phyloP scores from a whole-genome alignment of 2,113 vertebrate species.

The Nestor notabilis region DNA sequence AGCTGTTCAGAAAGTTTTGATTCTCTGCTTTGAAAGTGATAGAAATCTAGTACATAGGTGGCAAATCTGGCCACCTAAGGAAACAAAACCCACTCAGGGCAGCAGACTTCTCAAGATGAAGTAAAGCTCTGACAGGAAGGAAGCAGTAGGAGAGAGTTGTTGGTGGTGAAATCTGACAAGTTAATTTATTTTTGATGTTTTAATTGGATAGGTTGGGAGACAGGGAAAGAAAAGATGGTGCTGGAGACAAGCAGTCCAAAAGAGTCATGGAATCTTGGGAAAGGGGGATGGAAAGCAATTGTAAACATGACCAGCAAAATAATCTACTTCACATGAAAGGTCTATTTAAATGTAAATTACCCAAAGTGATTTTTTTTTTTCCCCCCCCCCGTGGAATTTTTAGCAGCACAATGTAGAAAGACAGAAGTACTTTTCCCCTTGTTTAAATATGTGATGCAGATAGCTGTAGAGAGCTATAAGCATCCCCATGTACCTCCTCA shows the following conservation, averaged over 20 bases:
- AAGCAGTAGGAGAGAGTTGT: not conserved
- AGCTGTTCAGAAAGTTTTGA: not conserved
- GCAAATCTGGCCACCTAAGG: not conserved
- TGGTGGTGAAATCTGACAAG: conserved; percentile 16
- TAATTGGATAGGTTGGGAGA: conserved; percentile 38
- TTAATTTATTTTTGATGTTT: conserved; percentile 50
- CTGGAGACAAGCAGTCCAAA: not conserved
- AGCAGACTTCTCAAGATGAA: not conserved
- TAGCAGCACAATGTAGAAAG: conserved; percentile 9
- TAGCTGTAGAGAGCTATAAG: conserved; percentile 31
- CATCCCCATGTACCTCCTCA: not conserved
- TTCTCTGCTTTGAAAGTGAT: not conserved
- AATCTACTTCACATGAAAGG: conserved; percentile 44
- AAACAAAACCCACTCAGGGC: not conserved
- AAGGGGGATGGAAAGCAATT: conserved; percentile 1
- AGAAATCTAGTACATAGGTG: not conserved
- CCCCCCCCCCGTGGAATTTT: conserved; percentile 21
- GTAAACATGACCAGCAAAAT: conserved; percentile 60
- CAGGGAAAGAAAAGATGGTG: conserved; percentile 3
- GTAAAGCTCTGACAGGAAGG: not conserved
- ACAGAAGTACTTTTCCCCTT: not conserved
- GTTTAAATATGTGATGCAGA: conserved; percentile 33
- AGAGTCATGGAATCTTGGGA: not conserved
- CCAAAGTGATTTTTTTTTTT: conserved; percentile 4
- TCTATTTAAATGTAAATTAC: conserved; percentile 77